Evolutionary conservation across 2,113 vertebrate species (phyloP).

Genomic region (Apistogramma diplotaenia): DNA sequence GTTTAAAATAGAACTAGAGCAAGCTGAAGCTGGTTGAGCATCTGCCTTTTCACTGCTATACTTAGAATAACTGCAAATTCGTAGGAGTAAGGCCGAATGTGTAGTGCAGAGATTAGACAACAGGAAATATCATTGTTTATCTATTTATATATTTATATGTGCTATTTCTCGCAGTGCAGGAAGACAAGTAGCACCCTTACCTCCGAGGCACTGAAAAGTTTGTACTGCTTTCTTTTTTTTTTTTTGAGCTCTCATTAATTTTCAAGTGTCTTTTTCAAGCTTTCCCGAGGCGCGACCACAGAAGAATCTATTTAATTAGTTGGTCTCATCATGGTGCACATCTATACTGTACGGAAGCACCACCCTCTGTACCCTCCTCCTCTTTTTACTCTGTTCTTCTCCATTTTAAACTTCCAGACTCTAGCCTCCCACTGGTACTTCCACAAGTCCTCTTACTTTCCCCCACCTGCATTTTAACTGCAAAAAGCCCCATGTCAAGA

Average conservation of each 20-base stretch:
- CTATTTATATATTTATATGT: constrained; percentile 40
- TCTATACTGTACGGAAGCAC: constrained; percentile 61
- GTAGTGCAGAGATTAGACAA: constrained; percentile 9
- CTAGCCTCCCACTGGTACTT: neutral
- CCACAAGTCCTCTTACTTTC: constrained; percentile 21
- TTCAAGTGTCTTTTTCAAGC: constrained; percentile 71
- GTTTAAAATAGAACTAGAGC: constrained; percentile 75
- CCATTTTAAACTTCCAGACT: constrained; percentile 33
- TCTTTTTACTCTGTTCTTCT: constrained; percentile 28
- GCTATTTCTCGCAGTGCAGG: constrained; percentile 19
- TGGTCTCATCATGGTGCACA: constrained; percentile 66
- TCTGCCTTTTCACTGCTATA: constrained; percentile 80
- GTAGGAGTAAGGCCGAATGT: neutral
- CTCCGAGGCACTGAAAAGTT: constrained; percentile 50
- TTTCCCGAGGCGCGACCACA: constrained; percentile 69
- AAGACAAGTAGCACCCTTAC: constrained; percentile 47
- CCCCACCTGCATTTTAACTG: constrained; percentile 42
- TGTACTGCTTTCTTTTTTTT: constrained; percentile 22
- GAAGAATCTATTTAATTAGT: constrained; percentile 78
- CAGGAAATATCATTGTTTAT: constrained; percentile 34
- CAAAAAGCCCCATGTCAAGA: constrained; percentile 1
- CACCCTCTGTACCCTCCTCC: constrained; percentile 64
- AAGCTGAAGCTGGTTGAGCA: constrained; percentile 81
- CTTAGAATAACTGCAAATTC: constrained; percentile 79
- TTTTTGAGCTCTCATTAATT: constrained; percentile 72